Percentiles rank a stretch among this genome's conserved stretches.
Conservation (phyloP, 2,113 vertebrate genomes). For the Salvelinus namaycush region DNA sequence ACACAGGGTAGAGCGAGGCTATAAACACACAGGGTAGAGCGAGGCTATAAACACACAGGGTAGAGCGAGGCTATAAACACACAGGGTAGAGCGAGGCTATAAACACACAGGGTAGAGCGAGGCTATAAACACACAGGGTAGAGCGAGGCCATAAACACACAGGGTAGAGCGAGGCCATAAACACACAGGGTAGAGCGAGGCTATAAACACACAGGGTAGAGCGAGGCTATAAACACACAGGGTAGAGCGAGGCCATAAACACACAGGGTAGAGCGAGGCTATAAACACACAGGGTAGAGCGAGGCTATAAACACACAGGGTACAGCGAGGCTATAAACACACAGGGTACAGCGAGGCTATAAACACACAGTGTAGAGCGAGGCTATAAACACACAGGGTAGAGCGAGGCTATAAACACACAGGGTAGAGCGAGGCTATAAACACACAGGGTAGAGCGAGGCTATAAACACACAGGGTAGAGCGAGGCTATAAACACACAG, state of each 20-base stretch:
- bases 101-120: conserved; percentile 48
- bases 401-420: conserved; percentile 31
- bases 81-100: conserved; percentile 27
- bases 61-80: conserved; percentile 49
- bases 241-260: conserved; percentile 16
- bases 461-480: conserved; percentile 37
- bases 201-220: conserved; percentile 47
- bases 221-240: conserved; percentile 53
- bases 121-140: conserved; percentile 54
- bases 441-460: conserved; percentile 61
- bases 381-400: conserved; percentile 47
- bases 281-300: conserved; percentile 48
- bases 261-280: conserved; percentile 55
- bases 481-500: conserved; percentile 37
- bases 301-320: conserved; percentile 51
- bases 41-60: conserved; percentile 52
- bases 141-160: conserved; percentile 51
- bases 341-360: conserved; percentile 51
- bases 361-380: conserved; percentile 55
- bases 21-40: conserved; percentile 48
- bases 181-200: conserved; percentile 55
- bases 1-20: conserved; percentile 27
- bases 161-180: conserved; percentile 16
- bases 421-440: conserved; percentile 44
- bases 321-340: conserved; percentile 24